Evolutionary conservation across 1,140 invertebrate species (phyloP).

Genomic region (Drosophila nannoptera): DNA sequence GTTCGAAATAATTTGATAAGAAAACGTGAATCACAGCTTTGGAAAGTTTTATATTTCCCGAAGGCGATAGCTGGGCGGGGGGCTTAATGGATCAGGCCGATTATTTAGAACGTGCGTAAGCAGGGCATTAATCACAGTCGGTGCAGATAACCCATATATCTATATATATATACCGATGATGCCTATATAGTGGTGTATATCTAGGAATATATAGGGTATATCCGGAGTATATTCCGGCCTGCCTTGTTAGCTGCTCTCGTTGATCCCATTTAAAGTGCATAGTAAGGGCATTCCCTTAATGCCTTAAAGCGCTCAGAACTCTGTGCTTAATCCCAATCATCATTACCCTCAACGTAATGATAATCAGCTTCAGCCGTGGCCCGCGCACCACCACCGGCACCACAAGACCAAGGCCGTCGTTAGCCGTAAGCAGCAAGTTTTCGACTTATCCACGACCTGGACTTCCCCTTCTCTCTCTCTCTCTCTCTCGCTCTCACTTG

Average conservation of each 20-base stretch:
- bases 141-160: too few species aligned
- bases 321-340: slow-evolving; percentile 62
- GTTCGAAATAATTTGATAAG: slow-evolving; percentile 31
- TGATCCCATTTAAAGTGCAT: background rate
- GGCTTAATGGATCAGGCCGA: too few species aligned
- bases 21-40: background rate
- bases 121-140: too few species aligned
- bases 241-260: too few species aligned
- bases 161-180: too few species aligned
- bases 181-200: too few species aligned
- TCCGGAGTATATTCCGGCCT: background rate
- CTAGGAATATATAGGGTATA: background rate
- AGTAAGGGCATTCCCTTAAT: slow-evolving; percentile 16
- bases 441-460: slow-evolving; percentile 71
- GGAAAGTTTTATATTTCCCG: too few species aligned
- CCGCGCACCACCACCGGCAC: slow-evolving; percentile 17
- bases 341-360: slow-evolving; percentile 52
- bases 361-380: slow-evolving; percentile 17
- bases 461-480: slow-evolving; percentile 19
- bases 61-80: too few species aligned
- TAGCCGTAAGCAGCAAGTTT: slow-evolving; percentile 70
- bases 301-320: slow-evolving; percentile 21
- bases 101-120: too few species aligned
- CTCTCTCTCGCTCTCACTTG: slow-evolving; percentile 1
- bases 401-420: slow-evolving; percentile 66